These are phyloP conservation scores for Neotoxoptera formosana DNA, from an alignment of 1,140 invertebrate genomes.

Conservation along the genomic window DNA sequence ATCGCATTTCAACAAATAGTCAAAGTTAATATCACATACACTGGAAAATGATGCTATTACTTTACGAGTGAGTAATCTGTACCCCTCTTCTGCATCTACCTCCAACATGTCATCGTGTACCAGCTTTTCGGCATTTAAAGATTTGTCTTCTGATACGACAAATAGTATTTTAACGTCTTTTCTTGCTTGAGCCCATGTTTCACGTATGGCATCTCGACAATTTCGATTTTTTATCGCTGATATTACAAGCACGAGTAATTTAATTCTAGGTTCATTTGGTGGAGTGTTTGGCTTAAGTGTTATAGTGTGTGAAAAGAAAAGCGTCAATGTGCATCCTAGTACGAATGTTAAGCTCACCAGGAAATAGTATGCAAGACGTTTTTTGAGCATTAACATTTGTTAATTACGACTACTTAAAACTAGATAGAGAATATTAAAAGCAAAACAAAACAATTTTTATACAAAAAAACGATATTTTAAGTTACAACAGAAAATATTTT, in stretches of 20 bases:
- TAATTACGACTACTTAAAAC: not conserved
- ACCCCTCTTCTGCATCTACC: not conserved
- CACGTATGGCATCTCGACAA: slow-evolving; percentile 71
- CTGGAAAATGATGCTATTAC: not conserved
- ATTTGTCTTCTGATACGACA: slow-evolving; percentile 79
- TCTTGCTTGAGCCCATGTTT: slow-evolving; percentile 74
- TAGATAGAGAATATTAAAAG: no score
- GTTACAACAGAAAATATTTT: no score
- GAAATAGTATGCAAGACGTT: not conserved
- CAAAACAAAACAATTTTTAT: no score
- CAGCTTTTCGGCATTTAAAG: slow-evolving; percentile 65
- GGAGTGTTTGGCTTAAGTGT: not conserved
- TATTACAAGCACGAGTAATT: slow-evolving; percentile 69
- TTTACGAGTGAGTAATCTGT: not conserved
- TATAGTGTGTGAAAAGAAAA: slow-evolving; percentile 42
- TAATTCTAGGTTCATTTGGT: not conserved
- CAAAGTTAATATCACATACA: slow-evolving; percentile 67
- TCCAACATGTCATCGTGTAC: slow-evolving; percentile 61
- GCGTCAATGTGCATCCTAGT: slow-evolving; percentile 58
- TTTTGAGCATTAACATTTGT: not conserved
- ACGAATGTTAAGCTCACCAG: slow-evolving; percentile 57
- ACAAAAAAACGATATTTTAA: no score
- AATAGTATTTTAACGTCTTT: slow-evolving; percentile 66
- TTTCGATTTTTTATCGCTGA: slow-evolving; percentile 67
- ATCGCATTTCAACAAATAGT: slow-evolving; percentile 84